Conservation (phyloP, 2,113 vertebrate genomes). For the Callipepla squamata region DNA sequence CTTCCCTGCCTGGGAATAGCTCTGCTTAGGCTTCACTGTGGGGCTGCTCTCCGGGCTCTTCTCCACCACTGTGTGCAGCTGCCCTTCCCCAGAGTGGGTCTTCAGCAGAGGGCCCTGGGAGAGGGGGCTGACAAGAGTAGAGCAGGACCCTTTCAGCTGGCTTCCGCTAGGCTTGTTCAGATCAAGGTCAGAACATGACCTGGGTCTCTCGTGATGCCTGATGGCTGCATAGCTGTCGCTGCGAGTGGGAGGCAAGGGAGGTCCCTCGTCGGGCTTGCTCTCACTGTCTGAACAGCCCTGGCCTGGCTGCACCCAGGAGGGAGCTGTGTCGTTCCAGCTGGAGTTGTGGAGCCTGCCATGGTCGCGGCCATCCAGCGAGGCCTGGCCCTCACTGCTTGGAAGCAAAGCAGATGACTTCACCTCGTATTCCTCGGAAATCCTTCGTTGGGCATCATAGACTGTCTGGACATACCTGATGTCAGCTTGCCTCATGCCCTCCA, state of each 20-base stretch:
- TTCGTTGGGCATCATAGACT: slow-evolving; percentile 82
- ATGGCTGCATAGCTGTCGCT: slow-evolving; percentile 91
- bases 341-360: slow-evolving; percentile 59
- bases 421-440: slow-evolving; percentile 85
- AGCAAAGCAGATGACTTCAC: slow-evolving; percentile 77
- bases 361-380: slow-evolving; percentile 33
- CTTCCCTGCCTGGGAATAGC: slow-evolving; percentile 79
- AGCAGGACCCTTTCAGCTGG: slow-evolving; percentile 81
- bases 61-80: slow-evolving; percentile 91
- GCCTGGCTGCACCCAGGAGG: slow-evolving; percentile 75
- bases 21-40: slow-evolving; percentile 85
- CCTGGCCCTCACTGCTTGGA: slow-evolving; percentile 53
- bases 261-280: slow-evolving; percentile 70
- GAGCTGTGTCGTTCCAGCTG: slow-evolving; percentile 72
- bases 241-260: slow-evolving; percentile 86
- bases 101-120: slow-evolving; percentile 70
- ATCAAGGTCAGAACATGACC: slow-evolving; percentile 87
- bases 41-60: slow-evolving; percentile 96
- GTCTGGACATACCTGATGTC: slow-evolving; percentile 87
- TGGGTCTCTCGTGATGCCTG: slow-evolving; percentile 87
- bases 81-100: slow-evolving; percentile 80
- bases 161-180: slow-evolving; percentile 79
- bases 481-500: slow-evolving; percentile 85
- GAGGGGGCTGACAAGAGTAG: slow-evolving; percentile 73
- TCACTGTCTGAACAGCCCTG: slow-evolving; percentile 77